A percentile compares a stretch with the other conserved stretches of the same genome.
phyloP scores from a whole-genome alignment of 2,888 invertebrate species.

The Heterodera filipjevi region DNA sequence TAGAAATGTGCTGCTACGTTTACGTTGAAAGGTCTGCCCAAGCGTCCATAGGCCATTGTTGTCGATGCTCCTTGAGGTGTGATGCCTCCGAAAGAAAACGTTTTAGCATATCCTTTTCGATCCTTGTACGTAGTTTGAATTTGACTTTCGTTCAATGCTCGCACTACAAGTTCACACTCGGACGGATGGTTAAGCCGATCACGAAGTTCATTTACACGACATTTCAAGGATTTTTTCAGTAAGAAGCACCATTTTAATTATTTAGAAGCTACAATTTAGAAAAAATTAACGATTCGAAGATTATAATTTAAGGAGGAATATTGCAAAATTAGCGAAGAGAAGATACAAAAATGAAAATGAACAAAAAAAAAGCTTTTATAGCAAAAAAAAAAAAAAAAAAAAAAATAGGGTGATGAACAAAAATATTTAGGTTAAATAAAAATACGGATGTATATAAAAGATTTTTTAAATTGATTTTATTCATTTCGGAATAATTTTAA shows the following conservation, averaged over 20 bases:
- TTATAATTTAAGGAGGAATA: not conserved
- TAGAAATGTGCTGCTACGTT: conserved; percentile 15
- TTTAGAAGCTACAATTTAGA: not conserved
- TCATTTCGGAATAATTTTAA: not conserved
- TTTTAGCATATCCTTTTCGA: not conserved
- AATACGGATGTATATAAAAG: not conserved
- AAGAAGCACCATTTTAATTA: conserved; percentile 1
- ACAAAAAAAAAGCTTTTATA: too few species aligned
- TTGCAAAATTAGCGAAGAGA: not conserved
- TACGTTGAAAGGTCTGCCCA: not conserved
- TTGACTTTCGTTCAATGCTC: not conserved
- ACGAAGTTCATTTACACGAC: not conserved
- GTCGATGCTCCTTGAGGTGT: not conserved
- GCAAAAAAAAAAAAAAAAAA: not conserved
- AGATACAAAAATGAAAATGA: too few species aligned
- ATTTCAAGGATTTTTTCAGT: conserved; percentile 19
- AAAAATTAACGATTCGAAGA: not conserved
- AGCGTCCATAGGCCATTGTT: conserved; percentile 1
- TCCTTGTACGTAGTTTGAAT: not conserved
- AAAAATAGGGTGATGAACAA: not conserved
- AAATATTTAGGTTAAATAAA: not conserved
- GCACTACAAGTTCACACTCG: not conserved
- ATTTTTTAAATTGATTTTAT: not conserved
- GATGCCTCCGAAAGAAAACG: conserved; percentile 10
- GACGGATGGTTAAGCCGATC: conserved; percentile 20